These are phyloP conservation scores for Sepioteuthis lessoniana DNA, from an alignment of 2,888 invertebrate species.

Conservation along the genomic window DNA sequence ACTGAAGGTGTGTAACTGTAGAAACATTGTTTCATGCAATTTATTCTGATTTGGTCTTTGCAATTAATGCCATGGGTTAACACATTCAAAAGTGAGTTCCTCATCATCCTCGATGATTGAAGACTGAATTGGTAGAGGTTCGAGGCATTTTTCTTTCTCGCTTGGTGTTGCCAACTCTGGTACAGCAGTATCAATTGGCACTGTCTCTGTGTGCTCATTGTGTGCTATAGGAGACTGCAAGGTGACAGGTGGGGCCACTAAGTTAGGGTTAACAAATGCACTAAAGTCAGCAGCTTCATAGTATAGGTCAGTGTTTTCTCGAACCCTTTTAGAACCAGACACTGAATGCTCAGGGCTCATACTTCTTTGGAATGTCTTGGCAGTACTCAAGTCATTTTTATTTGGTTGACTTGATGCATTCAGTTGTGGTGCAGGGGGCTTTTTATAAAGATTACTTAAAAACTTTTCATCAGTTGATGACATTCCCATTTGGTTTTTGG, in stretches of 20 bases:
- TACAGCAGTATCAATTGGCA: conserved; percentile 33
- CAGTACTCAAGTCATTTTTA: conserved; percentile 33
- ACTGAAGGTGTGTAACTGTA: neutral
- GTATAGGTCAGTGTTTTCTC: neutral
- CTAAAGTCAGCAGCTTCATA: conserved; percentile 33
- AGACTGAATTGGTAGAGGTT: conserved; percentile 11
- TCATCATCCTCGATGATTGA: conserved; percentile 11
- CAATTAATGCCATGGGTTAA: neutral
- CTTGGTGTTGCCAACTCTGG: neutral
- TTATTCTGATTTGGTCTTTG: neutral
- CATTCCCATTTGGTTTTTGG: conserved; percentile 33
- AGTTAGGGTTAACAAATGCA: conserved; percentile 33
- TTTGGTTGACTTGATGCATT: conserved; percentile 11
- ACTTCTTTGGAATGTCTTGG: conserved; percentile 33
- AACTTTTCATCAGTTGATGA: neutral
- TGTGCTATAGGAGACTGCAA: conserved; percentile 17
- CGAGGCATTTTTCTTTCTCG: conserved; percentile 9
- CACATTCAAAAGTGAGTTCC: conserved; percentile 16
- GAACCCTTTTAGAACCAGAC: conserved; percentile 6
- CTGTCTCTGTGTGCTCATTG: conserved; percentile 33
- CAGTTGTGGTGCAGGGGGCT: neutral
- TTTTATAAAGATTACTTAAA: conserved; percentile 33
- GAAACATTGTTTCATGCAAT: neutral
- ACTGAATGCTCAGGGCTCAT: neutral
- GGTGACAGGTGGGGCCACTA: conserved; percentile 25